Base-by-base conservation (phyloP, 1,140 invertebrate species). In the Teleopsis dalmanni region DNA sequence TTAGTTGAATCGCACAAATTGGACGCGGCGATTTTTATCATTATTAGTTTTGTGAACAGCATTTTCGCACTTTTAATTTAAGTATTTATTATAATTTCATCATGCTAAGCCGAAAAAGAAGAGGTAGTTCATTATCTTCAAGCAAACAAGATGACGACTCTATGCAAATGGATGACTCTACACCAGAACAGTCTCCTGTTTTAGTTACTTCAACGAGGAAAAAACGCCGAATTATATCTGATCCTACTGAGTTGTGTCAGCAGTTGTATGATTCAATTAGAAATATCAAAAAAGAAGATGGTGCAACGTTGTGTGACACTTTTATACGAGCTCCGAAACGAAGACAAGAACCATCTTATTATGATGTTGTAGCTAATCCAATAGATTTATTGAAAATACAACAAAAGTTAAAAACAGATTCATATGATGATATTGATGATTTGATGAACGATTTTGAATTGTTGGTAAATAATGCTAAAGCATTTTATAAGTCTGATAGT, bases 361-460 rank as follows among this genome's bases (percentile, higher is more conserved):
- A 91, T 73, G 88, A 91, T 76, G 87, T 91, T 42, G 91, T 98
- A 9, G 79, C 82, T 8, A 88, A 91, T 70, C 93, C 94, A 11
- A 97, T 97, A 62, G 94, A 97, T 72, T 75, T 98, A 51, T 70
- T 95, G 19, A 87, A 91, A 74, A 76, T 79, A 19, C 93, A 96
- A 72, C 93, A 97, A 62, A 97, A 96, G 73, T 70, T 98, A 13
- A 95, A 94, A 78, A 95, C 89, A 11, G 94, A 97, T 57, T 90
- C 91, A 52, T 95, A 95, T 73, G 82, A 88, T 55, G 88, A 92
- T 65, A 78, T 95, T 54, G 88, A 92, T 31, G 89, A 95, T 60
- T 76, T 96, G 51, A 81, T 87, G 51, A 75, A 78, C 29, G 92
- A 96, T 73, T 82, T 95, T 61, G 88, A 92, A 63, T 72, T 94